Evolutionary conservation across 2,888 invertebrate genomes (phyloP), one percentile per base, ranked within the genome.

Genomic region (Miltochrista miniata): DNA sequence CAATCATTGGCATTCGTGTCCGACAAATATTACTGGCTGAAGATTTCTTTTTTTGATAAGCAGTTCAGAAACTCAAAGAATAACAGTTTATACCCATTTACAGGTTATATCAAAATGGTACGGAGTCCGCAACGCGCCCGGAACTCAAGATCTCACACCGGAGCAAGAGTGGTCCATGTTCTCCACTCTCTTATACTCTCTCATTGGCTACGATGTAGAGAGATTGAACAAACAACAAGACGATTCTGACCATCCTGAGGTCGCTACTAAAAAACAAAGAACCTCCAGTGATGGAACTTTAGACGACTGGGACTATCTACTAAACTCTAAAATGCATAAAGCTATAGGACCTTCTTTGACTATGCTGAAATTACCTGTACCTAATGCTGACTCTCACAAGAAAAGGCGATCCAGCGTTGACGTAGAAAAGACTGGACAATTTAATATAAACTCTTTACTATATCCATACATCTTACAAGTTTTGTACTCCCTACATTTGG

Each of bases 101-200:
- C 73, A 92, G 78, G 88, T 96, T 7, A 87, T 96, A 48, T 93
- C 95, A 43, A 94, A 95, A 73, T 98, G 98, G 98, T 98, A 98
- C 80, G 95, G 96, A 0, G 93, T 95, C 0, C 92, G 97, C 55
- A 98, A 98, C 92, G 96, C 97, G 0, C 97, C 98, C 0, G 98
- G 98, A 1, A 94, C 96, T 0, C 94, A 94, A 62, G 95, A 97
- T 74, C 92, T 96, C 24, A 95, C 95, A 8, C 93, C 94, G 0
- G 93, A 93, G 52, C 94, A 96, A 65, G 97, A 98, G 79, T 97
- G 97, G 96, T 88, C 93, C 7, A 93, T 96, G 81, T 98, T 98
- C 81, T 93, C 93, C 15, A 79, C 91, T 37, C 81, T 92, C 14
- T 75, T 93, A 1, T 84, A 90, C 58, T 92, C 95, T 69, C 79